Conservation (phyloP, 2,888 invertebrate species). For the Mayetiola destructor region DNA sequence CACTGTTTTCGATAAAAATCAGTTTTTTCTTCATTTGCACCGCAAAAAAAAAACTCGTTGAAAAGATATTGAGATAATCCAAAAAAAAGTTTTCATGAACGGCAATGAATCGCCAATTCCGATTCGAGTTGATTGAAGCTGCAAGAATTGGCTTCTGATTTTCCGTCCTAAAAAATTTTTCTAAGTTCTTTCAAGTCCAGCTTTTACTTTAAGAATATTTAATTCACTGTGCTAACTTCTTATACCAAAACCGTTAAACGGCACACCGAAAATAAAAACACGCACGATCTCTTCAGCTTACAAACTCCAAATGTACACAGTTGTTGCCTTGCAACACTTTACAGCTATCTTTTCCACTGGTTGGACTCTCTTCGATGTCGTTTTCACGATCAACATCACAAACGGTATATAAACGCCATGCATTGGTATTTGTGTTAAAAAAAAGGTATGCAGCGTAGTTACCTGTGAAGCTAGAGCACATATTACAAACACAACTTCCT, state of each 20-base stretch:
- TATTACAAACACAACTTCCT: background rate
- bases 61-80: no score
- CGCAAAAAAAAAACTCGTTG: no score
- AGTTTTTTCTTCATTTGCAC: background rate
- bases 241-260: slow-evolving; percentile 5
- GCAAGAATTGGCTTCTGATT: no score
- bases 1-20: background rate
- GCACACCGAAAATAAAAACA: slow-evolving; percentile 15
- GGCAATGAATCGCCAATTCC: background rate
- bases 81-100: background rate
- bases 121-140: background rate
- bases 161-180: no score
- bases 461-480: background rate
- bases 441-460: background rate
- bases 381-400: slow-evolving; percentile 10
- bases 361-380: background rate
- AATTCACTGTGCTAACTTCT: no score
- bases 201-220: no score
- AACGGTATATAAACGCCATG: slow-evolving; percentile 12
- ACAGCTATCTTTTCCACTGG: slow-evolving; percentile 14
- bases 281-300: slow-evolving; percentile 35
- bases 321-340: slow-evolving; percentile 17
- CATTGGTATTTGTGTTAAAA: slow-evolving; percentile 10
- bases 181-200: no score
- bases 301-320: slow-evolving; percentile 35